A percentile compares a stretch with the other conserved stretches of the same genome.
Conservation (phyloP, 2,797 vertebrate species). For the Nyctibius grandis region DNA sequence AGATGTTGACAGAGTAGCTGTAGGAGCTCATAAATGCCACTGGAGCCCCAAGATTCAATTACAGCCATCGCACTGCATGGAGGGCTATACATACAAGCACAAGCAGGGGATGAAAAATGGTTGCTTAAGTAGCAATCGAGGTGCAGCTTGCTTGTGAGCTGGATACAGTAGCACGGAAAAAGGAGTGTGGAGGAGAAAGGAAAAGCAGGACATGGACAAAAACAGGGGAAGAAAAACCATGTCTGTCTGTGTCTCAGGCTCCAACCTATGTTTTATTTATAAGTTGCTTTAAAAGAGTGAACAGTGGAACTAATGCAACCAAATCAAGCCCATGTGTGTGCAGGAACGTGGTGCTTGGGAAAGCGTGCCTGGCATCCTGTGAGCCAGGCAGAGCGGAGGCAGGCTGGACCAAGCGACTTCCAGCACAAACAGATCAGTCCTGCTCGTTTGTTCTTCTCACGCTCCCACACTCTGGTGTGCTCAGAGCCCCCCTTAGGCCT, state of each 20-base stretch:
- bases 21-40: conserved; percentile 52
- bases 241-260: background rate
- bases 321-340: background rate
- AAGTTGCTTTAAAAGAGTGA: background rate
- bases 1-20: conserved; percentile 33
- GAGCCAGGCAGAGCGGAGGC: background rate
- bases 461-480: background rate
- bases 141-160: background rate
- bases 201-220: background rate
- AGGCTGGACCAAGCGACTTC: background rate
- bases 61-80: background rate
- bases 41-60: conserved; percentile 52
- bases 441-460: background rate
- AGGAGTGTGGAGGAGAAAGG: background rate
- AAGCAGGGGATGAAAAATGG: conserved; percentile 9
- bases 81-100: background rate
- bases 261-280: background rate
- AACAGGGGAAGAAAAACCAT: rapidly evolving
- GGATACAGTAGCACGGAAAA: background rate
- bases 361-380: background rate
- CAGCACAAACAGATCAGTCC: background rate
- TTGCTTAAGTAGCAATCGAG: background rate
- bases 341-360: background rate
- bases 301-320: background rate
- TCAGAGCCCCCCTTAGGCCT: background rate